Base-by-base conservation (phyloP, 2,113 vertebrate genomes). In the Phylloscopus trochiloides region DNA sequence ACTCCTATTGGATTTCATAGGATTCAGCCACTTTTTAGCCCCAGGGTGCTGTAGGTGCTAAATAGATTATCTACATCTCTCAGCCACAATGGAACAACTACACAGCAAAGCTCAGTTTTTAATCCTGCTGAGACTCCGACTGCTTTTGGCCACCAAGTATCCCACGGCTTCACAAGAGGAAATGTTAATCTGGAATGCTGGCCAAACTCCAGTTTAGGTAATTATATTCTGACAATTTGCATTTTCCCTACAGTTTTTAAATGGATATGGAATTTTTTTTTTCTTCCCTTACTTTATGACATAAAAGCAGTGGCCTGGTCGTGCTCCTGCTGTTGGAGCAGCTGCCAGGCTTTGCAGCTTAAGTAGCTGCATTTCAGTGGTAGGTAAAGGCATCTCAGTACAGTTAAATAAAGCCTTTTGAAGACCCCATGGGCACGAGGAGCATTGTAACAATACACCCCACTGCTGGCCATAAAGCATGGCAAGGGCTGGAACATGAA, bases 211-310 rank as follows among this genome's bases (percentile, higher is more conserved):
- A 93, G 29, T 51, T 61, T 31, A 83, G 72, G 67, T 92, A 96
- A 95, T 95, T 94, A 88, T 82, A 55, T 71, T 88, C 76, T 67
- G 84, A 92, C 77, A 79, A 93, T 86, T 94, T 90, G 83, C 75
- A 77, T 91, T 94, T 90, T 83, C 79, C 79, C 61, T 77, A 75
- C 90, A 84, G 90, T 82, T 93, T 76, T 47, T 54, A 32, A 95
- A 89, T 86, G 78, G 78, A 85, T 54, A 66, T 20, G n/a, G 75
- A 31, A 31, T 65, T 36, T 72, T 80, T 87, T 65, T 26, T 52
- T 34, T 6, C 63, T 70, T 83, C 32, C 40, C 61, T 95, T 88
- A 22, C 50, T 94, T 77, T 19, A 73, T 81, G 87, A 40, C 70
- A 71, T 77, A 89, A 89, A 95, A 95, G 86, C 76, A 77, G 52